Evolutionary conservation across 1,140 invertebrate genomes (phyloP).

Genomic region (Plutomurus gul): DNA sequence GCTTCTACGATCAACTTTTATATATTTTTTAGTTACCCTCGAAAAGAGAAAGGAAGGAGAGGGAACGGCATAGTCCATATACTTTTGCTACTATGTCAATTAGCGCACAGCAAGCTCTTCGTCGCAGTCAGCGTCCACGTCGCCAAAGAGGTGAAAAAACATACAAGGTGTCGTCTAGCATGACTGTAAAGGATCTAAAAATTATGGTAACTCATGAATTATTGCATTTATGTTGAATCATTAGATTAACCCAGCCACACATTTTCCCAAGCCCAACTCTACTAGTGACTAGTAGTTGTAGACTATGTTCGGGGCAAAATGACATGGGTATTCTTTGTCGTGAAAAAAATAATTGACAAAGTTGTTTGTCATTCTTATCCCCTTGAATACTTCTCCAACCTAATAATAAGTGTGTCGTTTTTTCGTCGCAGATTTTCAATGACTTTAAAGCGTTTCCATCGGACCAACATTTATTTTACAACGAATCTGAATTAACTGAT

Average conservation of each 20-base stretch:
- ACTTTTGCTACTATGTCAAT: neutral
- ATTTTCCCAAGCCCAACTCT: no score
- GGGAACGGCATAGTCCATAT: neutral
- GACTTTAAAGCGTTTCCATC: slow-evolving; percentile 61
- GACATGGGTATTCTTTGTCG: no score
- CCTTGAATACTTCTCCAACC: no score
- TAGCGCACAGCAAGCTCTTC: neutral
- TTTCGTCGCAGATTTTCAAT: slow-evolving; percentile 59
- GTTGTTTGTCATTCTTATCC: neutral
- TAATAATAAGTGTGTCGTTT: neutral
- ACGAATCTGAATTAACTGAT: neutral
- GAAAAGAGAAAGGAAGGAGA: slow-evolving; percentile 5
- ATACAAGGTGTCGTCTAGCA: slow-evolving; percentile 37
- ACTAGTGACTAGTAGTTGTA: no score
- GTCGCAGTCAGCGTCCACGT: slow-evolving; percentile 2
- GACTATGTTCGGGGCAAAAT: no score
- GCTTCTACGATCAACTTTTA: no score
- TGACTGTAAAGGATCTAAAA: slow-evolving; percentile 38
- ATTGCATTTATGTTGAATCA: neutral
- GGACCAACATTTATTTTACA: slow-evolving; percentile 59
- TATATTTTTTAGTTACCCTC: neutral
- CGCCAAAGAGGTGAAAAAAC: slow-evolving; percentile 25
- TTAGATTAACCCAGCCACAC: no score
- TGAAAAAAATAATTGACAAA: no score
- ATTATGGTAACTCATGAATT: slow-evolving; percentile 20